A percentile compares a stretch with the other conserved stretches of the same genome.
Evolutionary conservation across 2,113 vertebrate species (phyloP).

Genomic region (Neogobius melanostomus): DNA sequence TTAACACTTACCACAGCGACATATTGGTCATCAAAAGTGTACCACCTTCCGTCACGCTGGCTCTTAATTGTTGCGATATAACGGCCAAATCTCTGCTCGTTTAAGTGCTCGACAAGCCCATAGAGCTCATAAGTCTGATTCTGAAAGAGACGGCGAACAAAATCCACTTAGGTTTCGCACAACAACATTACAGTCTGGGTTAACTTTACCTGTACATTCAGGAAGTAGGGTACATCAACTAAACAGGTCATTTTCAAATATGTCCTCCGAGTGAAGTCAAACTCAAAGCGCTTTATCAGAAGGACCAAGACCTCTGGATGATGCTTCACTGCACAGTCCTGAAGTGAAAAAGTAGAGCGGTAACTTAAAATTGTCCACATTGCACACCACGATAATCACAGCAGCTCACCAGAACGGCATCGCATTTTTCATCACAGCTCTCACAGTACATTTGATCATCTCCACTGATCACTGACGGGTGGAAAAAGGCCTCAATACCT

Average conservation of each 20-base stretch:
- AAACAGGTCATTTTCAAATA: not conserved
- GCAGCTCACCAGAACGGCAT: slow-evolving; percentile 64
- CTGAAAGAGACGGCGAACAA: not conserved
- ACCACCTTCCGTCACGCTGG: not conserved
- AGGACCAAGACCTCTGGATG: not conserved
- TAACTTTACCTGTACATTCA: not conserved
- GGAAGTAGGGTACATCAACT: not conserved
- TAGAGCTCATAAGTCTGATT: slow-evolving; percentile 1
- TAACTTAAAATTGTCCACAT: not conserved
- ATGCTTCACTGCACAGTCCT: not conserved
- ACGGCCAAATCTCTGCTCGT: not conserved
- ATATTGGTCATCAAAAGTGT: not conserved
- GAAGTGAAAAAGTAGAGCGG: not conserved
- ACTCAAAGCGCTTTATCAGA: not conserved
- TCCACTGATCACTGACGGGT: slow-evolving; percentile 23
- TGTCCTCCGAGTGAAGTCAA: not conserved
- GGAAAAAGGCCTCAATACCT: slow-evolving; percentile 46
- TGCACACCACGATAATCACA: not conserved
- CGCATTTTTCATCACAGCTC: slow-evolving; percentile 46
- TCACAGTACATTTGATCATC: slow-evolving; percentile 73
- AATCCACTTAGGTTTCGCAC: not conserved
- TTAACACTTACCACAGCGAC: not conserved
- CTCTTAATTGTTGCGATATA: not conserved
- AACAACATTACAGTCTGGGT: not conserved
- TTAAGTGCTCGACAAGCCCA: not conserved